These are phyloP conservation scores for Leucoma salicis DNA, from an alignment of 2,888 invertebrate genomes.

Conservation along the genomic window DNA sequence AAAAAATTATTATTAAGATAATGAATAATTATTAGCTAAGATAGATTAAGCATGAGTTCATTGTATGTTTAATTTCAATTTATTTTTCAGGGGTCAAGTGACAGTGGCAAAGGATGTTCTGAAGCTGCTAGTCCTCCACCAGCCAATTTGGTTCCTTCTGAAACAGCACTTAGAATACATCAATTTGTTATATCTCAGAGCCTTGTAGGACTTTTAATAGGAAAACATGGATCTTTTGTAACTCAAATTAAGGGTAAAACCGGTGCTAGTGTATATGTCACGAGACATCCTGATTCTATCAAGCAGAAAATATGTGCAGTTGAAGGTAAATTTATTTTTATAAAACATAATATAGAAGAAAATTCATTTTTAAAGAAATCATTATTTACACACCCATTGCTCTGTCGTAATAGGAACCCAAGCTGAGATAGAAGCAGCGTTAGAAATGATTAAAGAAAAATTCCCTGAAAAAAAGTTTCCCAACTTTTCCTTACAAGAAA, in stretches of 20 bases:
- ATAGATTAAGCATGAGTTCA: no score
- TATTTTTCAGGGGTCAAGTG: slow-evolving; percentile 86
- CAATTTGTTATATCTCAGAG: slow-evolving; percentile 89
- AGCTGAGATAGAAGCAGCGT: slow-evolving; percentile 89
- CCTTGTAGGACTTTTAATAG: slow-evolving; percentile 93
- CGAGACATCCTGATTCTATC: slow-evolving; percentile 87
- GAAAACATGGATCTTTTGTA: slow-evolving; percentile 91
- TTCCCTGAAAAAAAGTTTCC: slow-evolving; percentile 92
- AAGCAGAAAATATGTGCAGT: slow-evolving; percentile 92
- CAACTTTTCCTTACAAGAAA: slow-evolving; percentile 86
- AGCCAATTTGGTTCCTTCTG: slow-evolving; percentile 75
- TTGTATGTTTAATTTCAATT: background rate
- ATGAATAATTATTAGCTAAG: no score
- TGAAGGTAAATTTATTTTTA: slow-evolving; percentile 81
- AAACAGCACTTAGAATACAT: slow-evolving; percentile 80
- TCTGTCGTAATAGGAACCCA: slow-evolving; percentile 83
- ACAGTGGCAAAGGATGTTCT: slow-evolving; percentile 91
- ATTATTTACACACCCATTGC: background rate
- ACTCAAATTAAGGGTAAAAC: slow-evolving; percentile 90
- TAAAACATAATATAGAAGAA: background rate
- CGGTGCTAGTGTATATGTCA: slow-evolving; percentile 90
- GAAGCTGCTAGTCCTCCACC: slow-evolving; percentile 87
- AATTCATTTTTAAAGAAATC: no score
- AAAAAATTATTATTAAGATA: background rate
- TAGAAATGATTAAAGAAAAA: slow-evolving; percentile 91